Conservation (phyloP, 2,113 vertebrate genomes). For the Barbus barbus region DNA sequence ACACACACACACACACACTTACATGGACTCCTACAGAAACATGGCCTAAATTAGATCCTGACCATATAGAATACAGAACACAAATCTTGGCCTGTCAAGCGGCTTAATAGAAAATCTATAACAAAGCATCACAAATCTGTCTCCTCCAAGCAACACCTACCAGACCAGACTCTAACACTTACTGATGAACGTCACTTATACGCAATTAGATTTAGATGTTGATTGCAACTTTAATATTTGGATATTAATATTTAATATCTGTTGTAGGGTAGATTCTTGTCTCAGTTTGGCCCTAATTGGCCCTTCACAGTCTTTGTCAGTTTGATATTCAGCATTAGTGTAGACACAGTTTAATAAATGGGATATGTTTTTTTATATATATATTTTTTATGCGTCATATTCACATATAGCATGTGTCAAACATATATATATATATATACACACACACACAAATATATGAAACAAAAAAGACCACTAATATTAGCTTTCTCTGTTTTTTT, state of each 20-base stretch:
- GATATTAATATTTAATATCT: too few relatives aligned
- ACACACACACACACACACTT: background rate
- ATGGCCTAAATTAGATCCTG: conserved; percentile 21
- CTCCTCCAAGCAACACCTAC: conserved; percentile 25
- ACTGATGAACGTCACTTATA: conserved; percentile 32
- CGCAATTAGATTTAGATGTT: conserved; percentile 59
- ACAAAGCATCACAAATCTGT: conserved; percentile 44
- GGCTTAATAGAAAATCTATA: conserved; percentile 38
- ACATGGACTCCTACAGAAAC: background rate
- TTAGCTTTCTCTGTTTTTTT: too few relatives aligned
- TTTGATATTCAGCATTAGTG: background rate
- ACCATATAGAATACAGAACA: conserved; percentile 11
- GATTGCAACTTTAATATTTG: conserved; percentile 48
- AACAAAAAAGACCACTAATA: too few relatives aligned
- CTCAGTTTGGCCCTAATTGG: conserved; percentile 26
- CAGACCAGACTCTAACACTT: conserved; percentile 38
- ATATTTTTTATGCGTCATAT: background rate
- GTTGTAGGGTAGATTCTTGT: conserved; percentile 32
- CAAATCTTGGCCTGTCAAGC: conserved; percentile 17
- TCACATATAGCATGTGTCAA: background rate
- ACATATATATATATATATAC: too few relatives aligned
- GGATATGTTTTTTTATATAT: background rate
- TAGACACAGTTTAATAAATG: background rate
- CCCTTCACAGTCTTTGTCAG: background rate
- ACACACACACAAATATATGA: too few relatives aligned